Base-by-base conservation (phyloP, 1,140 invertebrate genomes). In the Fopius arisanus region DNA sequence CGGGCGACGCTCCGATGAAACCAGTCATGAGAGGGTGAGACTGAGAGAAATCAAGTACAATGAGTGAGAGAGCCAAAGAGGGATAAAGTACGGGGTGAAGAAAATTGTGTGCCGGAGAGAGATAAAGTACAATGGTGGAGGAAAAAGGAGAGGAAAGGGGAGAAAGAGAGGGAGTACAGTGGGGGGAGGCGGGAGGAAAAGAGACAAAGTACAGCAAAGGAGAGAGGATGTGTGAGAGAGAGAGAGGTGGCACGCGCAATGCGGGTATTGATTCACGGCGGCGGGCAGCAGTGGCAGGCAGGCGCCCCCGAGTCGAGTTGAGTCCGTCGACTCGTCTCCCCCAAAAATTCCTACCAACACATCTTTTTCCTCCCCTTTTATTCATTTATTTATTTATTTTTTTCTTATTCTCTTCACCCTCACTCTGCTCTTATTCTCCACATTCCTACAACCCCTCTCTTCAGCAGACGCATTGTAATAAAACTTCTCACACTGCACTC, bases 191-290 rank as follows among this genome's bases (percentile, higher is more conserved):
- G 74, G 78, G 73, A 79, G 75, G 73, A 72, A 78, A 67, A 74
- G 63, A 80, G 75, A 77, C 16, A 54, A 78, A 62, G 62, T 59
- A 70, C 79, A 63, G 70, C 79, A 77, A 78, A 73, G 79, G 79
- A 79, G 74, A 82, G 78, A 81, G 80, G n/a, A n/a, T n/a, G n/a
- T n/a, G n/a, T n/a, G 74, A 78, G 79, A 79, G 74, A 82, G 78
- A 81, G 80, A 83, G 83, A 82, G 82, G 80, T 82, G 84, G 83
- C 84, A 88, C 86, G 87, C 87, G 87, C 87, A 88, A 87, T 87
- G 87, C 87, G 86, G 86, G 86, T 87, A 88, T 87, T 87, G 86
- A 87, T 88, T 87, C 86, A 87, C 85, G 83, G 81, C 76, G 81
- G 81, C 79, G 82, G 80, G 33, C 54, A 62, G 62, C 72, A 73